These are phyloP conservation scores for Tiaroga cobitis DNA, from an alignment of 2,797 vertebrate species.

Conservation along the genomic window DNA sequence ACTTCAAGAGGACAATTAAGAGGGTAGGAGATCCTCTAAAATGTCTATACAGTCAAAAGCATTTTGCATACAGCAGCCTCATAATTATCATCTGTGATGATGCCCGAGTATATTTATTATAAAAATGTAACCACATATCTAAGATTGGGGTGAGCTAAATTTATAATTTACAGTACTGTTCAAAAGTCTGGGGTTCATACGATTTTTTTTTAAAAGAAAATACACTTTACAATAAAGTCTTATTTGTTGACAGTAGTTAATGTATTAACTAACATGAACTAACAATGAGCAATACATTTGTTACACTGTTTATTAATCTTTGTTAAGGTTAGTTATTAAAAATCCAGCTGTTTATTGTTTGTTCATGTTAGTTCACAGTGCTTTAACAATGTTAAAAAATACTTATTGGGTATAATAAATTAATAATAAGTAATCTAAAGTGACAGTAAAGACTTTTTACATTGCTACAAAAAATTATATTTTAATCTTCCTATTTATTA, in stretches of 20 bases:
- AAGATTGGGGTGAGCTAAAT: not conserved
- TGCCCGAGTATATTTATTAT: not conserved
- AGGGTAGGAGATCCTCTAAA: not conserved
- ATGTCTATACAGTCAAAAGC: not conserved
- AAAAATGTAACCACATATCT: not conserved
- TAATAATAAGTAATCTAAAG: not conserved
- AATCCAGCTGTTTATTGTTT: too few species aligned
- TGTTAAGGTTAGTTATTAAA: too few species aligned
- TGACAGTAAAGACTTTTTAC: not conserved
- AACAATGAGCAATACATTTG: too few species aligned
- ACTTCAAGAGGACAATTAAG: conserved; percentile 15
- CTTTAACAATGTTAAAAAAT: too few species aligned
- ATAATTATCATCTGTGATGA: not conserved
- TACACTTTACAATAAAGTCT: too few species aligned
- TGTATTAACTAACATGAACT: too few species aligned
- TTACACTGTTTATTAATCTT: too few species aligned
- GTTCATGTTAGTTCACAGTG: too few species aligned
- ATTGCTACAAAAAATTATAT: not conserved
- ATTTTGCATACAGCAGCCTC: not conserved
- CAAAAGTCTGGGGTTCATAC: not conserved
- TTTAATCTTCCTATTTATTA: too few species aligned
- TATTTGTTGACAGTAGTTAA: too few species aligned
- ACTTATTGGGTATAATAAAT: not conserved
- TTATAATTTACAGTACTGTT: not conserved
- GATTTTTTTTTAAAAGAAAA: not conserved